These are phyloP conservation scores for Anguilla anguilla DNA, from an alignment of 2,797 vertebrate species.

Conservation along the genomic window DNA sequence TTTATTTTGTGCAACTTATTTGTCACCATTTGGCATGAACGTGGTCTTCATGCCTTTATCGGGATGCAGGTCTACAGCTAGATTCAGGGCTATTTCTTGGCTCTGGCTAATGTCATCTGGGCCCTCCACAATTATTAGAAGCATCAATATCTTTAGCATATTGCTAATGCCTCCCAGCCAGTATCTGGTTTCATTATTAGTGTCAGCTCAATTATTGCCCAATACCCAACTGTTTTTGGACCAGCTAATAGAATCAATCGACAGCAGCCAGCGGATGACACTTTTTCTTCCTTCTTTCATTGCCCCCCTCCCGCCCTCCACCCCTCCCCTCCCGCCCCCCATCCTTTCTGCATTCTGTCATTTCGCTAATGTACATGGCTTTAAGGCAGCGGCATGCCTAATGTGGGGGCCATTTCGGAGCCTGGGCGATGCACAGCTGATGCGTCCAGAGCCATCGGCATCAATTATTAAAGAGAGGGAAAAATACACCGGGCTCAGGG, in stretches of 20 bases:
- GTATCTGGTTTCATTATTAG: conserved; percentile 97
- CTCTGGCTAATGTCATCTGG: neutral
- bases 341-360: conserved; percentile 86
- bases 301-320: neutral
- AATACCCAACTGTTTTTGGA: conserved; percentile 96
- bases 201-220: conserved; percentile 98
- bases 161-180: conserved; percentile 92
- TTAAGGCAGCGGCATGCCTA: conserved; percentile 95
- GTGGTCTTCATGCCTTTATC: neutral
- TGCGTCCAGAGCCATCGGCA: conserved; percentile 99
- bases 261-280: conserved; percentile 83
- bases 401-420: conserved; percentile 91
- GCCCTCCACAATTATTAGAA: conserved; percentile 75
- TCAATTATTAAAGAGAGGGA: conserved; percentile 99
- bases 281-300: neutral
- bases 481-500: conserved; percentile 96
- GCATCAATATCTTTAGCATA: conserved; percentile 96
- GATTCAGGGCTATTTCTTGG: neutral
- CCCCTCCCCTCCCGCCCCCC: conserved; percentile 34
- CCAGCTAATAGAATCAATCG: conserved; percentile 98
- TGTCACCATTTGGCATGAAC: neutral
- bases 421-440: conserved; percentile 92
- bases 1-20: neutral
- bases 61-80: neutral
- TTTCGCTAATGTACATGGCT: conserved; percentile 90